Percentiles rank a stretch among this genome's conserved stretches.
Conservation (phyloP, 2,888 invertebrate species). For the Coleophora deauratella region DNA sequence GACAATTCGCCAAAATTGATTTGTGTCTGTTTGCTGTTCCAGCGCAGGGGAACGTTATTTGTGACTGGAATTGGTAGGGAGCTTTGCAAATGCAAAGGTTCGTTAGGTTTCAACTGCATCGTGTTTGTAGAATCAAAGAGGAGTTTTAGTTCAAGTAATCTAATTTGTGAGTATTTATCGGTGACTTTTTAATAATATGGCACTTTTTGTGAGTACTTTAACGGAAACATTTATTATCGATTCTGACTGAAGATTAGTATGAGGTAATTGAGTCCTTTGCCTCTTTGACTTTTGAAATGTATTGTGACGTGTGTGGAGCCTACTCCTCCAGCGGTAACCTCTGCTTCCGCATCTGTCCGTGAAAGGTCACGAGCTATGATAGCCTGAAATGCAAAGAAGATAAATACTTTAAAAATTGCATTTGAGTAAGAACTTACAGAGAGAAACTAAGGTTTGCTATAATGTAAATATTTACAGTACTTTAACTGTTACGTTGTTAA, state of each 20-base stretch:
- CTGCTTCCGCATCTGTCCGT: constrained; percentile 44
- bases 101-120: neutral
- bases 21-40: constrained; percentile 48
- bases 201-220: no score
- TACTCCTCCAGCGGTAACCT: constrained; percentile 51
- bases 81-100: neutral
- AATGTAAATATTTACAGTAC: no score
- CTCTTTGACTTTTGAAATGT: constrained; percentile 48
- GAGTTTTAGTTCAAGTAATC: no score
- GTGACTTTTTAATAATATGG: no score
- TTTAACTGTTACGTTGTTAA: no score
- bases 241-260: constrained; percentile 52
- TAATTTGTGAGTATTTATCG: no score
- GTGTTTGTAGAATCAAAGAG: no score
- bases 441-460: no score
- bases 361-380: constrained; percentile 55
- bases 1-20: constrained; percentile 70
- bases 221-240: neutral
- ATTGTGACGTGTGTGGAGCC: constrained; percentile 48
- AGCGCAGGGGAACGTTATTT: constrained; percentile 21
- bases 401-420: no score
- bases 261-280: constrained; percentile 52
- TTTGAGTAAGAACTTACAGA: no score
- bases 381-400: constrained; percentile 40
- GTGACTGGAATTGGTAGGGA: constrained; percentile 3